Evolutionary conservation across 2,113 vertebrate species (phyloP), one percentile per base, ranked within the genome.

Genomic region (Capreolus pygargus): DNA sequence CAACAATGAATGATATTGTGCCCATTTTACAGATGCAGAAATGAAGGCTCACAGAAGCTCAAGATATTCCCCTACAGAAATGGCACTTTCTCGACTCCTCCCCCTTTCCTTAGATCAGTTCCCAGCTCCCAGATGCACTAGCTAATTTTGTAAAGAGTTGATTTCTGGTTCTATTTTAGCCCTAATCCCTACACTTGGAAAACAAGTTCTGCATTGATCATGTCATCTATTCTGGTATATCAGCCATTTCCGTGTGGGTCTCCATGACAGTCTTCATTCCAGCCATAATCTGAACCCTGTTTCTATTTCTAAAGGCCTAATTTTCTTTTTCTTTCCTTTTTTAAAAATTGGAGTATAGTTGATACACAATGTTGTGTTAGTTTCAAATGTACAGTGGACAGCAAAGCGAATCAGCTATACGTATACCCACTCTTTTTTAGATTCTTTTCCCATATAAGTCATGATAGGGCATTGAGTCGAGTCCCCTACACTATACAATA

Each of bases 1-100:
- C 43, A 25, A n/a, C 25, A 16, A 9, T 70, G 27, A 50, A 17
- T 7, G 10, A n/a, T 11, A 60, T 0, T 67, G n/a, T 28, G 52
- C 97, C 87, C 90, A 92, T 60, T 94, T 84, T n/a, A 94, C 57
- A 90, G 86, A 96, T 86, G 78, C 79, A 74, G 60, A 85, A 11
- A 54, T 21, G 61, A 21, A 88, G 83, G 36, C 9, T 19, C 36
- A 12, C 1, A n/a, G 76, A 76, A 67, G 28, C 23, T 76, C 17
- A 28, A 28, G 13, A 36, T 52, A 25, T 85, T 78, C 16, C 83
- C 55, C 60, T 76, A 33, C 23, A 86, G 78, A 21, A 78, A 89
- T 4, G 27, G 23, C 1, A 30, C 36, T 47, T 30, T 89, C 33
- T 89, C 4, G 0, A 25, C 23, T 43, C 33, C 17, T 67, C 25